A percentile compares a stretch with the other conserved stretches of the same genome.
phyloP scores from a whole-genome alignment of 2,888 invertebrate species.

The Synergus umbraculus region DNA sequence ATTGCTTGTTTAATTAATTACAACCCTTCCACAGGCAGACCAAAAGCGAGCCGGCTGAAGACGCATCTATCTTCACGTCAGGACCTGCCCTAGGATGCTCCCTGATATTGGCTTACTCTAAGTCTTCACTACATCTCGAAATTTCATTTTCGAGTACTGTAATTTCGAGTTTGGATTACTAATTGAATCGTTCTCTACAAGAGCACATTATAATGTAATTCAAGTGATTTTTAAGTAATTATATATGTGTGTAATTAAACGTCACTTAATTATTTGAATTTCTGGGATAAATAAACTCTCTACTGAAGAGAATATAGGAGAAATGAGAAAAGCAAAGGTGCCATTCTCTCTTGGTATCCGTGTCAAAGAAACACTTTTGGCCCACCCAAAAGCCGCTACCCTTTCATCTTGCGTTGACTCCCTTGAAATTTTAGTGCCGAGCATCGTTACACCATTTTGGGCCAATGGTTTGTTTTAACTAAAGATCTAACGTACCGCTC shows the following conservation, averaged over 20 bases:
- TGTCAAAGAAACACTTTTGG: constrained; percentile 34
- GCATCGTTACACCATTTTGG: constrained; percentile 45
- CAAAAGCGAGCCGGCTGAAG: constrained; percentile 60
- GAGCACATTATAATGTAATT: background rate
- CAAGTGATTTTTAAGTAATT: background rate
- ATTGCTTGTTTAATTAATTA: constrained; percentile 89
- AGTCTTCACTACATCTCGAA: background rate
- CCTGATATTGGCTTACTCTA: background rate
- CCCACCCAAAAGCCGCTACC: constrained; percentile 38
- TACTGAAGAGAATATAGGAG: background rate
- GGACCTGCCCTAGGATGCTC: constrained; percentile 44
- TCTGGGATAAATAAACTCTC: background rate
- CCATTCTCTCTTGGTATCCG: background rate
- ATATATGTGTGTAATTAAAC: background rate
- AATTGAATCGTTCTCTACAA: background rate
- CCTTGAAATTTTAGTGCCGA: constrained; percentile 45
- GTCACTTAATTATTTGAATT: background rate
- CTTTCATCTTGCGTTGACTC: constrained; percentile 50
- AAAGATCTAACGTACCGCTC: constrained; percentile 44
- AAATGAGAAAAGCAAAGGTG: constrained; percentile 6
- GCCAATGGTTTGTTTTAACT: constrained; percentile 50
- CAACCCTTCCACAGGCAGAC: constrained; percentile 74
- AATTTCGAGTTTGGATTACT: background rate
- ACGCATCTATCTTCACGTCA: constrained; percentile 68
- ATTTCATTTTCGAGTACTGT: background rate